Conservation (phyloP, 2,888 invertebrate species). For the Formica aserva region DNA sequence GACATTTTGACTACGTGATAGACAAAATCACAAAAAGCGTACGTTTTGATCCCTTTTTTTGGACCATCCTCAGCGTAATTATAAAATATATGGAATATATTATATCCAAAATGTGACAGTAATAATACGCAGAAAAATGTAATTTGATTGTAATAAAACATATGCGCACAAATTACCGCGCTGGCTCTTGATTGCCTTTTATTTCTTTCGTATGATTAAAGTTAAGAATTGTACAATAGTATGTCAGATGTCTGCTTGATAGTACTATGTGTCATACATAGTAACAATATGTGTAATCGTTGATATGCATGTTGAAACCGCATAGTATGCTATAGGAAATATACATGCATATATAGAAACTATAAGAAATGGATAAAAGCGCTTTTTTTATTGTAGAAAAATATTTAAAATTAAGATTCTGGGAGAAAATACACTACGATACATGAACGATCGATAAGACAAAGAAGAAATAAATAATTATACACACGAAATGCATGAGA, state of each 20-base stretch:
- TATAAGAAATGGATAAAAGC: neutral
- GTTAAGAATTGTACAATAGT: constrained; percentile 57
- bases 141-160: too few relatives aligned
- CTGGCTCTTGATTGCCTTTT: too few relatives aligned
- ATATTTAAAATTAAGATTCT: neutral
- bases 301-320: neutral
- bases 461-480: neutral
- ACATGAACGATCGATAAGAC: neutral
- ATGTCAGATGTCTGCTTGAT: neutral
- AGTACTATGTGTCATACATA: neutral
- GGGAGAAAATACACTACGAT: neutral
- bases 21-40: too few relatives aligned
- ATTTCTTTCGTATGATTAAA: neutral
- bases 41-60: too few relatives aligned
- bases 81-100: too few relatives aligned
- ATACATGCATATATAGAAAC: neutral
- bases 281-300: neutral
- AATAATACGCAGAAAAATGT: too few relatives aligned
- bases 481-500: neutral
- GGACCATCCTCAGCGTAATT: too few relatives aligned
- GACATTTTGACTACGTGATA: too few relatives aligned
- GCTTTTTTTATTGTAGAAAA: neutral
- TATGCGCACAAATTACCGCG: too few relatives aligned
- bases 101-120: too few relatives aligned
- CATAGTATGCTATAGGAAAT: neutral